Conservation (phyloP, 1,140 invertebrate species). For the Penaeus vannamei region DNA sequence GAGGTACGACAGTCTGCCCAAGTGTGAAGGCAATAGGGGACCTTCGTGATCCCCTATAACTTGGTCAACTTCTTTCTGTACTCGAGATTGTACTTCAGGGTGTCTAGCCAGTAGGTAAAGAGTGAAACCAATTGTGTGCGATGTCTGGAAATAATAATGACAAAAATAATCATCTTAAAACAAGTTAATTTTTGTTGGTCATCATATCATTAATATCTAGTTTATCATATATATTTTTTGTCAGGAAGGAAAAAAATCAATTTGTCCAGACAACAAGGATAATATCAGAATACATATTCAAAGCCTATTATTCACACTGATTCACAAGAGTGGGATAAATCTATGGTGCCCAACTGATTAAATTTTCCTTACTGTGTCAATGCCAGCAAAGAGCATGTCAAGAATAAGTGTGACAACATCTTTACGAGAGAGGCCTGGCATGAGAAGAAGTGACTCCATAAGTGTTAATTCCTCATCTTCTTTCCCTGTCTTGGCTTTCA, state of each 20-base stretch:
- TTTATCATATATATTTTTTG: too few relatives aligned
- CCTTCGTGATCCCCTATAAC: neutral
- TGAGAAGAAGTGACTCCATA: slow-evolving; percentile 12
- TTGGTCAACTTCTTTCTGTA: neutral
- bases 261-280: too few relatives aligned
- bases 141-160: neutral
- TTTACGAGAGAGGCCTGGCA: slow-evolving; percentile 24
- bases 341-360: too few relatives aligned
- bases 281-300: too few relatives aligned
- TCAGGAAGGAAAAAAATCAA: too few relatives aligned
- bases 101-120: neutral
- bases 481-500: neutral
- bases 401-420: slow-evolving; percentile 52
- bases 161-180: neutral
- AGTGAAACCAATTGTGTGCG: slow-evolving; percentile 2
- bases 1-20: neutral
- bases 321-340: too few relatives aligned
- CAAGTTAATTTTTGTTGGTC: too few relatives aligned
- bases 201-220: too few relatives aligned
- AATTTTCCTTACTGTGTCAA: slow-evolving; percentile 42
- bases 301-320: too few relatives aligned
- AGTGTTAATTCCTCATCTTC: slow-evolving; percentile 16
- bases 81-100: neutral
- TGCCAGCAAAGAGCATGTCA: slow-evolving; percentile 54
- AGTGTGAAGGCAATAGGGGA: neutral